Evolutionary conservation across 2,888 invertebrate species (phyloP).

Genomic region (Acrobeloides nanus): DNA sequence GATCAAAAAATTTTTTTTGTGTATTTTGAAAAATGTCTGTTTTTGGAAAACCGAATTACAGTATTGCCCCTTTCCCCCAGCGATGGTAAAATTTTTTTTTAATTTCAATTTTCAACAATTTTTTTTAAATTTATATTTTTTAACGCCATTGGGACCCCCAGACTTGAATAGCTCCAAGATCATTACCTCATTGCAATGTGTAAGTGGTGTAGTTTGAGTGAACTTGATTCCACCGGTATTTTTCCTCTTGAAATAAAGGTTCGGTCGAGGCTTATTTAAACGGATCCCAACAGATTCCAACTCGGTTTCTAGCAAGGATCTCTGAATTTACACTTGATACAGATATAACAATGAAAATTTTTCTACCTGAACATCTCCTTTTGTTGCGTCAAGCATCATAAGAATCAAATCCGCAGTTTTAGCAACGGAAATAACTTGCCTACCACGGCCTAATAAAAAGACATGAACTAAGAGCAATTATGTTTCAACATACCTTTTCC

Average conservation of each 20-base stretch:
- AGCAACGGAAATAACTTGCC: conserved; percentile 90
- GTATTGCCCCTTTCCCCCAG: too few species aligned
- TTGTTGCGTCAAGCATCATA: conserved; percentile 99
- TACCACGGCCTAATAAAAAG: conserved; percentile 39
- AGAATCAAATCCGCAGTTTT: conserved; percentile 92
- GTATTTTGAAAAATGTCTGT: too few species aligned
- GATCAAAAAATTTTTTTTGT: too few species aligned
- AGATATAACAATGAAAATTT: conserved; percentile 45
- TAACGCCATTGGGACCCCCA: too few species aligned
- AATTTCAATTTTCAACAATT: too few species aligned
- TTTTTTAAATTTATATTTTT: too few species aligned
- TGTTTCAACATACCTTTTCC: conserved; percentile 54
- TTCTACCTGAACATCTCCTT: conserved; percentile 83
- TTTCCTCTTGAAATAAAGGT: conserved; percentile 89
- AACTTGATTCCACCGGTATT: conserved; percentile 79
- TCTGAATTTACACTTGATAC: conserved; percentile 18
- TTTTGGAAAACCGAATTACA: too few species aligned
- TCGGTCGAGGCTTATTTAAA: conserved; percentile 86
- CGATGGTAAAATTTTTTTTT: not conserved
- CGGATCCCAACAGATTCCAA: conserved; percentile 91
- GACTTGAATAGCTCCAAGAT: too few species aligned
- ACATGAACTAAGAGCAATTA: conserved; percentile 4
- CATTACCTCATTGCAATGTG: conserved; percentile 88
- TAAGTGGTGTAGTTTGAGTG: conserved; percentile 85
- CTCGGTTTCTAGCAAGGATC: conserved; percentile 70